These are phyloP conservation scores for Psittacula echo DNA, from an alignment of 2,797 vertebrate species.

Conservation along the genomic window DNA sequence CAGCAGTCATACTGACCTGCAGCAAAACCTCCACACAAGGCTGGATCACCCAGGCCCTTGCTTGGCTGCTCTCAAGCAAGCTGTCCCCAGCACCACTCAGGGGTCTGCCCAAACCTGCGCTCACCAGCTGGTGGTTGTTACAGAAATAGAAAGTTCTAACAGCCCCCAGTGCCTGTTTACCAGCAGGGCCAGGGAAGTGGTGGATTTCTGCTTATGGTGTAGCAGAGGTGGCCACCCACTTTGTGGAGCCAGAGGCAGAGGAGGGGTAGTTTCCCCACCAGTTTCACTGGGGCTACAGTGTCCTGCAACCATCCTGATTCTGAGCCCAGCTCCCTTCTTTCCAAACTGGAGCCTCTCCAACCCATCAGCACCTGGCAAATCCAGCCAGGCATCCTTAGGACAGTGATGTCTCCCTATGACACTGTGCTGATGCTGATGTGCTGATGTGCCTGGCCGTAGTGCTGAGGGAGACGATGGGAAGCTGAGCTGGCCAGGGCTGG, in stretches of 20 bases:
- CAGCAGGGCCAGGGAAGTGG: background rate
- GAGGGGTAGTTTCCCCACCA: fast-evolving
- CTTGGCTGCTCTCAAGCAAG: fast-evolving
- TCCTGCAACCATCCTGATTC: background rate
- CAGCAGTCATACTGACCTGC: background rate
- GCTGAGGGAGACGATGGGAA: fast-evolving
- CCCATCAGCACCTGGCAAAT: background rate
- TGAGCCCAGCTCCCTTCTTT: background rate
- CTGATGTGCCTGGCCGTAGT: background rate
- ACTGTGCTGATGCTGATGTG: background rate
- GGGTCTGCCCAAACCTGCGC: background rate
- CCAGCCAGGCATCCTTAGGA: background rate
- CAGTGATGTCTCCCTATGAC: background rate
- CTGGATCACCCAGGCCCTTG: background rate
- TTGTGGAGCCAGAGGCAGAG: background rate
- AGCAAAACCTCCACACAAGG: background rate
- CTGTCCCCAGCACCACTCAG: background rate
- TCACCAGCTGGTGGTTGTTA: background rate
- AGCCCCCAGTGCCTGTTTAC: no score
- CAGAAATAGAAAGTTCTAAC: background rate
- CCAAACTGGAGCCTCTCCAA: background rate
- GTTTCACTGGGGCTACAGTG: background rate
- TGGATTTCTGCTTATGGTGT: background rate
- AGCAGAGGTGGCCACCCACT: background rate
- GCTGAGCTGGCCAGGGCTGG: background rate